These are phyloP conservation scores for Toxotes lorentzi DNA, from an alignment of 2,797 vertebrate species.

Conservation along the genomic window DNA sequence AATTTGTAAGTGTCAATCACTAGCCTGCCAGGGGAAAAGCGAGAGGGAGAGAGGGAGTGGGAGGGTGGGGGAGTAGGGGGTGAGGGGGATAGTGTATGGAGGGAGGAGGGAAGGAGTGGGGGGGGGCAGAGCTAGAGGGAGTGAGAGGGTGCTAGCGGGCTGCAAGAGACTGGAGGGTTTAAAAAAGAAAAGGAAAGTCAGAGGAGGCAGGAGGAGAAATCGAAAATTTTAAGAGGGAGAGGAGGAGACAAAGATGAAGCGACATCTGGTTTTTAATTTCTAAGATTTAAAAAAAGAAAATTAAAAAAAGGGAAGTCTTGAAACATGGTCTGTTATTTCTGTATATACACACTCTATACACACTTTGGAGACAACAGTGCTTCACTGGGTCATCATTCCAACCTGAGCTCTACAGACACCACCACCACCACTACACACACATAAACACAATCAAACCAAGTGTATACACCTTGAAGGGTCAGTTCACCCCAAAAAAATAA, in stretches of 20 bases:
- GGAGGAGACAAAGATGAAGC: constrained; percentile 26
- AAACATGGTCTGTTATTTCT: neutral
- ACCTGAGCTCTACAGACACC: neutral
- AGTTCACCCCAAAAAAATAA: neutral
- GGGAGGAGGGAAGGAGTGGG: constrained; percentile 18
- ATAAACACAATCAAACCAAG: neutral
- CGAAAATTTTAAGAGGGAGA: constrained; percentile 45
- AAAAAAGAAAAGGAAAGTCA: constrained; percentile 39
- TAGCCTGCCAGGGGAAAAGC: constrained; percentile 89
- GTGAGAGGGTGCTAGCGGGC: constrained; percentile 49
- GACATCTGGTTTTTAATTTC: neutral
- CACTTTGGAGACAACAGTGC: neutral
- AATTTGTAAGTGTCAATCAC: constrained; percentile 99
- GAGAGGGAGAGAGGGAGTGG: constrained; percentile 54
- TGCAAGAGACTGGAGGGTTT: constrained; percentile 46
- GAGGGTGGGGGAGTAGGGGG: constrained; percentile 14
- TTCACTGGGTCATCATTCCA: neutral
- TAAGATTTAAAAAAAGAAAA: neutral
- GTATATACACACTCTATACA: neutral
- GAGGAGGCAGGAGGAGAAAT: constrained; percentile 41
- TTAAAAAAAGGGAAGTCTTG: neutral
- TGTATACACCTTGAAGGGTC: neutral
- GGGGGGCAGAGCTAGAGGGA: constrained; percentile 45
- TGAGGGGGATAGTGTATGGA: constrained; percentile 23
- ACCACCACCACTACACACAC: no score